Evolutionary conservation across 1,140 invertebrate genomes (phyloP).

Genomic region (Brachystomella parvula): DNA sequence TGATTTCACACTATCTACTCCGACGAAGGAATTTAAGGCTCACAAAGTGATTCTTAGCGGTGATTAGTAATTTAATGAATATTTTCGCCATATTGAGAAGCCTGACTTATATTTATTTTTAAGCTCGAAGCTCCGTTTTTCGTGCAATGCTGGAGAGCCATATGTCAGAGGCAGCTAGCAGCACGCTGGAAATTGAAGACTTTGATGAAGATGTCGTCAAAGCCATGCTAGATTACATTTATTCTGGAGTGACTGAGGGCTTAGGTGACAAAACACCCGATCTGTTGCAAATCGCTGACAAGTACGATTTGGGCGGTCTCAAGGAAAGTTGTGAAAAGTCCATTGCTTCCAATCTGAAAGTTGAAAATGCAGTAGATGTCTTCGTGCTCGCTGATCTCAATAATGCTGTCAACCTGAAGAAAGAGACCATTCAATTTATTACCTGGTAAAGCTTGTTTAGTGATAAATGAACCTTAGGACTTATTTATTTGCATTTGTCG

Average conservation of each 20-base stretch:
- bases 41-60: slow-evolving; percentile 33
- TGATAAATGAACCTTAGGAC: not conserved
- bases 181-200: slow-evolving; percentile 30
- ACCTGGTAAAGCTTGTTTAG: not conserved
- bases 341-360: slow-evolving; percentile 26
- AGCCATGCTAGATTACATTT: slow-evolving; percentile 35
- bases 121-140: slow-evolving; percentile 33
- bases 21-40: slow-evolving; percentile 22
- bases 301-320: slow-evolving; percentile 29
- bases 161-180: slow-evolving; percentile 22
- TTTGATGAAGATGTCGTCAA: slow-evolving; percentile 35
- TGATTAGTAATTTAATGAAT: slow-evolving; percentile 12
- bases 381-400: slow-evolving; percentile 34
- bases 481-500: too few species aligned
- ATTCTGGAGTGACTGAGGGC: slow-evolving; percentile 23
- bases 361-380: slow-evolving; percentile 30
- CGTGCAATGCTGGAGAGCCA: slow-evolving; percentile 24
- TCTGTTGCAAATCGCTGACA: slow-evolving; percentile 35
- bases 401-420: slow-evolving; percentile 25
- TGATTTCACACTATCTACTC: slow-evolving; percentile 27
- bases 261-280: slow-evolving; percentile 30
- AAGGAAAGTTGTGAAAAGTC: slow-evolving; percentile 32
- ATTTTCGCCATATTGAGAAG: not conserved
- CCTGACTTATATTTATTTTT: slow-evolving; percentile 10
- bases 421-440: slow-evolving; percentile 21